Evolutionary conservation across 2,888 invertebrate species (phyloP).

Genomic region (Ennomos quercinarius): DNA sequence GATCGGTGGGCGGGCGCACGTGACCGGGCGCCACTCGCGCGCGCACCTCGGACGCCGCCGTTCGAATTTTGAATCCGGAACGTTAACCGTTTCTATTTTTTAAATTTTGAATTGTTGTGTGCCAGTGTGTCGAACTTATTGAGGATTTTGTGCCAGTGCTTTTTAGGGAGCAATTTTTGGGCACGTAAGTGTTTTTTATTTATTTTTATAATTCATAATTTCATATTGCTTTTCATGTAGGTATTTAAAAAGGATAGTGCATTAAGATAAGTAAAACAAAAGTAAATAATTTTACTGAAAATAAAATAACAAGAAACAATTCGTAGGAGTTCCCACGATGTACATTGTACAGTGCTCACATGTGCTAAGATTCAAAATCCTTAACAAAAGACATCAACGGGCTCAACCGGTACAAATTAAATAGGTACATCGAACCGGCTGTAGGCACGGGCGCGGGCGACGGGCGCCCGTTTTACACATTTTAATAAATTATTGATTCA

Average conservation of each 20-base stretch:
- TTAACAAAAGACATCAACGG: constrained; percentile 77
- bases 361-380: constrained; percentile 24
- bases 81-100: constrained; percentile 62
- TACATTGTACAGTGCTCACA: background rate
- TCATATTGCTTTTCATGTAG: too few species aligned
- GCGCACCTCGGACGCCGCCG: constrained; percentile 77
- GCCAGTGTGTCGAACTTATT: constrained; percentile 71
- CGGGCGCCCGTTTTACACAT: constrained; percentile 20
- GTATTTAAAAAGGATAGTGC: too few species aligned
- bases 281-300: too few species aligned
- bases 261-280: too few species aligned
- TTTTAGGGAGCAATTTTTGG: constrained; percentile 50
- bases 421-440: constrained; percentile 14
- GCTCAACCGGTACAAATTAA: constrained; percentile 34
- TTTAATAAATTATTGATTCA: too few species aligned
- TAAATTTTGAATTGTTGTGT: constrained; percentile 60
- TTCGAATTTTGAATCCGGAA: constrained; percentile 66
- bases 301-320: too few species aligned
- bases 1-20: constrained; percentile 66
- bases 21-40: constrained; percentile 79
- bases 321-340: too few species aligned
- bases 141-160: constrained; percentile 79
- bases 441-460: constrained; percentile 7
- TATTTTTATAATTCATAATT: constrained; percentile 16
- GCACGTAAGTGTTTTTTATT: constrained; percentile 54